Evolutionary conservation across 2,113 vertebrate species (phyloP).

Genomic region (Sitta europaea): DNA sequence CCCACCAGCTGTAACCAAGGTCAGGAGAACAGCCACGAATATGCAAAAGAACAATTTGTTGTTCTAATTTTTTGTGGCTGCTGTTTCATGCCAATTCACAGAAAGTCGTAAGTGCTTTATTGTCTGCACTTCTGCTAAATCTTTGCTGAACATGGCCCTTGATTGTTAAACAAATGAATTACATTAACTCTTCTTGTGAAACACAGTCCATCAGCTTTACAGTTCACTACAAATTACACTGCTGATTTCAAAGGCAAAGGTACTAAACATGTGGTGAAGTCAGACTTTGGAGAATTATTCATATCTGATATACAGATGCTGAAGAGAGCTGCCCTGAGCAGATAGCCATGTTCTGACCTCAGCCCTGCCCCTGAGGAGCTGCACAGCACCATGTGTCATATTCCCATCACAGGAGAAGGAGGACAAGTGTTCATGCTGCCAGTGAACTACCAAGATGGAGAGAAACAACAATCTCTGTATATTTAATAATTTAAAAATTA

Average conservation of each 20-base stretch:
- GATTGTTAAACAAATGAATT: neutral
- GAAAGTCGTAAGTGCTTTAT: neutral
- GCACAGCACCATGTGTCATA: rapidly evolving
- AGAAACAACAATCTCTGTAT: neutral
- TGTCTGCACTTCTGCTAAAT: neutral
- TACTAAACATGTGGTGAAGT: neutral
- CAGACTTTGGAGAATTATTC: neutral
- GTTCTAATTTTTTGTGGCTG: neutral
- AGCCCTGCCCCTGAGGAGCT: neutral
- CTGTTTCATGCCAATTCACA: neutral
- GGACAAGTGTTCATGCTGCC: neutral
- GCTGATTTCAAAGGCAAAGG: neutral
- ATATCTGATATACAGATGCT: neutral
- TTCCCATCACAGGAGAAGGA: neutral
- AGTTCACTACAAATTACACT: neutral
- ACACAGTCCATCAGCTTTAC: neutral
- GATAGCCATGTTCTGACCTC: neutral
- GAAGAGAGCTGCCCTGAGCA: neutral
- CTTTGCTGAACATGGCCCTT: neutral
- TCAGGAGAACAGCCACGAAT: neutral
- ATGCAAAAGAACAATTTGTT: neutral
- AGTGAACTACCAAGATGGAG: neutral
- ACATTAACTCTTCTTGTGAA: neutral
- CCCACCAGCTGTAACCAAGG: neutral
- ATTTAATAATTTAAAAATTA: neutral